Conservation (phyloP, 2,888 invertebrate genomes). For the Melieria omissa region DNA sequence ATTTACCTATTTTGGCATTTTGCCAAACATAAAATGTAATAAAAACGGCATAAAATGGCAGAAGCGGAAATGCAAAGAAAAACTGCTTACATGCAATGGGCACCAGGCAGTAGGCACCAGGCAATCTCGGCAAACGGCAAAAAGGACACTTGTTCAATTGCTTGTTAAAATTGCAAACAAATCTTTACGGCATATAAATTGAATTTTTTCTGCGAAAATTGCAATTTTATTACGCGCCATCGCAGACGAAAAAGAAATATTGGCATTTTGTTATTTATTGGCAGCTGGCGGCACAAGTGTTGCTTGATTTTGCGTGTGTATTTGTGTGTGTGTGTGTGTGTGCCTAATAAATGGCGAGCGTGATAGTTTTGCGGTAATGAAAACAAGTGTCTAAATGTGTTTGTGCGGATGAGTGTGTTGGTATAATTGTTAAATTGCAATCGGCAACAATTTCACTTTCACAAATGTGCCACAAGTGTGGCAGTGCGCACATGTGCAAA, state of each 20-base stretch:
- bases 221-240: not conserved
- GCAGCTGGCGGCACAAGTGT: not conserved
- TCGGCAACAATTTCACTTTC: not conserved
- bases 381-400: not conserved
- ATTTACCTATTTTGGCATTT: too few species aligned
- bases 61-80: not conserved
- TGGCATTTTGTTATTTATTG: not conserved
- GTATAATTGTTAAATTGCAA: not conserved
- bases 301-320: constrained; percentile 1
- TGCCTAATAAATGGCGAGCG: too few species aligned
- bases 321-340: not conserved
- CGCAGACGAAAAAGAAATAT: too few species aligned
- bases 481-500: too few species aligned
- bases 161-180: not conserved
- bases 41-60: too few species aligned
- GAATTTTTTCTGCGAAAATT: constrained; percentile 36
- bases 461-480: too few species aligned
- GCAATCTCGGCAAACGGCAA: not conserved
- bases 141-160: constrained; percentile 1
- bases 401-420: not conserved
- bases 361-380: too few species aligned
- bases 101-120: not conserved
- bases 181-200: constrained; percentile 46
- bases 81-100: not conserved
- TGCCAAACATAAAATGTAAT: too few species aligned